Evolutionary conservation across 2,888 invertebrate genomes (phyloP).

Genomic region (Ischnura elegans): DNA sequence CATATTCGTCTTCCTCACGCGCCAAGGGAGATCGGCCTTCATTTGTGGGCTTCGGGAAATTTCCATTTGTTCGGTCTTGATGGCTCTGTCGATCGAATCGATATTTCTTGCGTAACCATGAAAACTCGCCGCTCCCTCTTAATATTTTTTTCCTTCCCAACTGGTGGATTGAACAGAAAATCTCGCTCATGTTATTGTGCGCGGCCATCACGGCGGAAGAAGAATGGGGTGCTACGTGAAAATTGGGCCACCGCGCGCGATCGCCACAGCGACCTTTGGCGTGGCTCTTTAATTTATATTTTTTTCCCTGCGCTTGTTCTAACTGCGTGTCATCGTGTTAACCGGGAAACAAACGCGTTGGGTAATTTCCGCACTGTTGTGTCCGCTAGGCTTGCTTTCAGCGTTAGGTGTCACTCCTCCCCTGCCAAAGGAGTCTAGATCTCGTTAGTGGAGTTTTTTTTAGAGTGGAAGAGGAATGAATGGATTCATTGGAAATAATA

Average conservation of each 20-base stretch:
- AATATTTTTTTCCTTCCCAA: background rate
- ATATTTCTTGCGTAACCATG: background rate
- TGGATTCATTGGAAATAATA: no score
- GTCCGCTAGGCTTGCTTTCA: no score
- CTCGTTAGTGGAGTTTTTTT: no score
- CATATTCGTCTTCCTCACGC: slow-evolving; percentile 4
- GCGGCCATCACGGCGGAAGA: background rate
- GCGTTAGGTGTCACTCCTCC: no score
- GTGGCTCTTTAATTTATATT: no score
- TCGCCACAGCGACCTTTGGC: background rate
- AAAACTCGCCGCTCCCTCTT: background rate
- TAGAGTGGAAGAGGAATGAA: no score
- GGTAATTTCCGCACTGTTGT: no score
- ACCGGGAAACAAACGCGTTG: no score
- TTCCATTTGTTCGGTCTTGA: slow-evolving; percentile 9
- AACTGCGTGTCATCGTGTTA: no score
- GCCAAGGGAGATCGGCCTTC: background rate
- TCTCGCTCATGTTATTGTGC: background rate
- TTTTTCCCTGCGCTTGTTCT: no score
- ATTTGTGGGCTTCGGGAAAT: background rate
- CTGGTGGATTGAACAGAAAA: background rate
- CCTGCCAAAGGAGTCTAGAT: no score
- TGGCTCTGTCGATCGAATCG: background rate
- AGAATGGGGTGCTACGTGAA: background rate
- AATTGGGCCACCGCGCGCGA: background rate